phyloP scores from a whole-genome alignment of 2,797 vertebrate species.

The Pampus argenteus region DNA sequence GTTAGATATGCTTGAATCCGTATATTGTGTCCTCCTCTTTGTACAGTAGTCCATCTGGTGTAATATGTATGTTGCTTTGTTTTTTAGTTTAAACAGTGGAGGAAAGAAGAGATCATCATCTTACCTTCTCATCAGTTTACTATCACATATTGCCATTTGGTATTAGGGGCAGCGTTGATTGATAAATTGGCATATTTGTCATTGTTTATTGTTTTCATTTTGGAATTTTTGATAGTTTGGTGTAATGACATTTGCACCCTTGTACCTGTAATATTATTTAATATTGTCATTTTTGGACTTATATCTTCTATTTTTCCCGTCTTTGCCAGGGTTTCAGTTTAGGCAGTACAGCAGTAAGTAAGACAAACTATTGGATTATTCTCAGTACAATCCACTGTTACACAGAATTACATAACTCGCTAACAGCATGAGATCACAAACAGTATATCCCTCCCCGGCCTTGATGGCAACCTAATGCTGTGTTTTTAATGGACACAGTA shows the following conservation, averaged over 20 bases:
- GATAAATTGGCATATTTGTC: too few species aligned
- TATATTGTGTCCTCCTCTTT: conserved; percentile 35
- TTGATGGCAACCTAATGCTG: background rate
- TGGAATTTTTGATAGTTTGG: too few species aligned
- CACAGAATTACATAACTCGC: background rate
- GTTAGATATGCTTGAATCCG: conserved; percentile 60
- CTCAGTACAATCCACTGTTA: background rate
- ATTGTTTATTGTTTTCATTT: too few species aligned
- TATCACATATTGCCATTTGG: background rate
- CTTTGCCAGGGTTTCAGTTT: too few species aligned
- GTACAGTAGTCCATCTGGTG: conserved; percentile 12
- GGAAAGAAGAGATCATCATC: conserved; percentile 19
- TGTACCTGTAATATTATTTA: too few species aligned
- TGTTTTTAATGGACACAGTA: conserved; percentile 51
- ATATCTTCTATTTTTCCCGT: too few species aligned
- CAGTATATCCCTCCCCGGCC: background rate
- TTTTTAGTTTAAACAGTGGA: conserved; percentile 24
- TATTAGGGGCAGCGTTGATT: background rate
- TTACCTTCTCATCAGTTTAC: conserved; percentile 5
- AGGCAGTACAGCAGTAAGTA: too few species aligned
- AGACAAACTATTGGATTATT: background rate
- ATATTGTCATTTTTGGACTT: too few species aligned
- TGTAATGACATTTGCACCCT: too few species aligned
- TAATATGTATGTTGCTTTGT: conserved; percentile 17
- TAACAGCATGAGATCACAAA: conserved; percentile 10